A percentile compares a stretch with the other conserved stretches of the same genome.
Evolutionary conservation across 1,140 invertebrate species (phyloP).

Genomic region (Aplysia californica): DNA sequence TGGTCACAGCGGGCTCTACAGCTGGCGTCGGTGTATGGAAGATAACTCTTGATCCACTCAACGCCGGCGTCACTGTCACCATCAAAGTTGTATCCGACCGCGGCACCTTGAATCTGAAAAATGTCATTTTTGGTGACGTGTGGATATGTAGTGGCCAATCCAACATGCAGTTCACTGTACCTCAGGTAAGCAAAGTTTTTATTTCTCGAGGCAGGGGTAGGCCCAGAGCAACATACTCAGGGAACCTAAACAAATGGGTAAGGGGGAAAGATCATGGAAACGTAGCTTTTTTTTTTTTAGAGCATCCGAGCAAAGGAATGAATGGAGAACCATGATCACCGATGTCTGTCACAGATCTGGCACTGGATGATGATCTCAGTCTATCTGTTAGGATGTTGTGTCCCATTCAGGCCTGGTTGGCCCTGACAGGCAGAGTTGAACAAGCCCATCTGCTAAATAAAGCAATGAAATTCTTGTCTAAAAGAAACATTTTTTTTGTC

Average conservation of each 20-base stretch:
- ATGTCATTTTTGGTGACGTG: conserved; percentile 43
- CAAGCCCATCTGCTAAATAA: neutral
- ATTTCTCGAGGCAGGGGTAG: neutral
- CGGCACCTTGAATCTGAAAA: conserved; percentile 22
- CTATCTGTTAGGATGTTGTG: too few species aligned
- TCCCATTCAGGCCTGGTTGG: too few species aligned
- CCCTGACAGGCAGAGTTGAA: too few species aligned
- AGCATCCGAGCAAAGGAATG: too few species aligned
- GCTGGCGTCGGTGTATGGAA: too few species aligned
- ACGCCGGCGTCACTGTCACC: neutral
- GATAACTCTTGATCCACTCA: conserved; percentile 27
- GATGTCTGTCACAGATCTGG: too few species aligned
- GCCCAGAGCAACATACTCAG: too few species aligned
- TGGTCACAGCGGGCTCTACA: conserved; percentile 7
- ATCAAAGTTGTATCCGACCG: conserved; percentile 18
- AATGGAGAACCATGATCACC: too few species aligned
- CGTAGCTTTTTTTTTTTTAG: too few species aligned
- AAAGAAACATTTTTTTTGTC: neutral
- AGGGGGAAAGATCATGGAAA: too few species aligned
- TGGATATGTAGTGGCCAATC: conserved; percentile 63
- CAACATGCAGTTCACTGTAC: conserved; percentile 56
- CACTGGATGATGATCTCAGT: too few species aligned
- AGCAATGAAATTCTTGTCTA: neutral
- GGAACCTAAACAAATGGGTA: too few species aligned
- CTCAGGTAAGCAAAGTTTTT: neutral